A percentile compares a stretch with the other conserved stretches of the same genome.
These are phyloP conservation scores for Palloptera scutellata DNA, from an alignment of 2,888 invertebrate genomes.

Conservation along the genomic window DNA sequence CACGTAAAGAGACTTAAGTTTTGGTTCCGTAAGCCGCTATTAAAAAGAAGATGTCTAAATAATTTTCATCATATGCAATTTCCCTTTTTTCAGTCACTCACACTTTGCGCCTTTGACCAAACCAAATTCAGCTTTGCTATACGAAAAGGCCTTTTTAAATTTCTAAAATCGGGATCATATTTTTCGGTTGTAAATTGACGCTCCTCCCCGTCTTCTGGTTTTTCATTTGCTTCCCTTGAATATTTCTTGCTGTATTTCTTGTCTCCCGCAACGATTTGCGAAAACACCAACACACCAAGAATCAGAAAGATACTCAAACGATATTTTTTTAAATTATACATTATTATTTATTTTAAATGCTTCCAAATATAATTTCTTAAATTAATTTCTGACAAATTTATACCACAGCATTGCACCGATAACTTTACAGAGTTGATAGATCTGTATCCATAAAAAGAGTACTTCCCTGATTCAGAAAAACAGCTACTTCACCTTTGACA, in stretches of 20 bases:
- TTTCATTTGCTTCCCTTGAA: conserved; percentile 55
- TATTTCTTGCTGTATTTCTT: conserved; percentile 56
- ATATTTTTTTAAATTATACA: too few species aligned
- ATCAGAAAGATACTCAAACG: too few species aligned
- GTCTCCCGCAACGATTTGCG: conserved; percentile 42
- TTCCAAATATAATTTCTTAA: too few species aligned
- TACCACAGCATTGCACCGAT: too few species aligned
- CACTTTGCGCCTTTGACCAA: conserved; percentile 90
- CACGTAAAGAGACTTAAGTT: conserved; percentile 84
- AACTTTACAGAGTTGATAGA: too few species aligned
- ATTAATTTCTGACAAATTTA: too few species aligned
- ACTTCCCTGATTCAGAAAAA: too few species aligned
- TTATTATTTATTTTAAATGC: too few species aligned
- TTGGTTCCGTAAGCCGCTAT: conserved; percentile 80
- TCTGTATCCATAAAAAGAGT: too few species aligned
- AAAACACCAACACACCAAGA: background rate
- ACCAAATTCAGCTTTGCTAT: conserved; percentile 90
- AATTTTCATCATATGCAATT: background rate
- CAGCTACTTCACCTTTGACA: too few species aligned
- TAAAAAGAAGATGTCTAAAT: conserved; percentile 10
- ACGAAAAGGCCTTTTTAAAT: conserved; percentile 83
- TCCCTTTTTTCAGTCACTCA: conserved; percentile 64
- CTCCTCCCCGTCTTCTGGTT: conserved; percentile 60
- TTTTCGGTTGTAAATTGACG: conserved; percentile 51
- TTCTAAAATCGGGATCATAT: conserved; percentile 70